Evolutionary conservation across 2,888 invertebrate genomes (phyloP).

Genomic region (Lobophora halterata): DNA sequence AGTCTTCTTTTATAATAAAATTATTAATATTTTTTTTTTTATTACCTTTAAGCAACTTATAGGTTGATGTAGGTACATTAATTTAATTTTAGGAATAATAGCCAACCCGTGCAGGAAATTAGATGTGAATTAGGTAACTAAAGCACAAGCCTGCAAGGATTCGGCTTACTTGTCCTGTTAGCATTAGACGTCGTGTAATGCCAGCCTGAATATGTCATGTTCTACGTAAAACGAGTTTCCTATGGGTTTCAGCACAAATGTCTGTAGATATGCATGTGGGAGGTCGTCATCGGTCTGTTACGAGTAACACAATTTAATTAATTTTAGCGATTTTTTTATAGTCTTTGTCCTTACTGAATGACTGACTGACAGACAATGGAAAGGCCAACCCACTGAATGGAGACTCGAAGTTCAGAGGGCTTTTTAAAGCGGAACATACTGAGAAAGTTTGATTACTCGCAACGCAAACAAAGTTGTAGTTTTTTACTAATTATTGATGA

Average conservation of each 20-base stretch:
- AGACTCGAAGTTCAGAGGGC: no score
- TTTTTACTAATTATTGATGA: no score
- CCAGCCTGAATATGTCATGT: conserved; percentile 97
- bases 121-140: conserved; percentile 30
- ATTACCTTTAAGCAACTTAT: no score
- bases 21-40: no score
- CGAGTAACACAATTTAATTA: conserved; percentile 45
- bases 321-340: no score
- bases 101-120: conserved; percentile 21
- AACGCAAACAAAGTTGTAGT: no score
- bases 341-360: no score
- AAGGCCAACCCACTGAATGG: no score
- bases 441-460: no score
- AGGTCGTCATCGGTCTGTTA: conserved; percentile 96
- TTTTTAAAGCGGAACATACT: no score
- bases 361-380: no score
- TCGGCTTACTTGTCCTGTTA: conserved; percentile 47
- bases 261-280: conserved; percentile 96
- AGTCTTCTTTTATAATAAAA: no score
- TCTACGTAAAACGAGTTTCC: conserved; percentile 95
- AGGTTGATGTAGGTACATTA: neutral
- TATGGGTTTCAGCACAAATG: conserved; percentile 94
- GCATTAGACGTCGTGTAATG: conserved; percentile 88
- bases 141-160: conserved; percentile 31
- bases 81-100: conserved; percentile 5